Base-by-base conservation (phyloP, 35 echinoderm and acorn worm genomes). In the Strongylocentrotus purpuratus region DNA sequence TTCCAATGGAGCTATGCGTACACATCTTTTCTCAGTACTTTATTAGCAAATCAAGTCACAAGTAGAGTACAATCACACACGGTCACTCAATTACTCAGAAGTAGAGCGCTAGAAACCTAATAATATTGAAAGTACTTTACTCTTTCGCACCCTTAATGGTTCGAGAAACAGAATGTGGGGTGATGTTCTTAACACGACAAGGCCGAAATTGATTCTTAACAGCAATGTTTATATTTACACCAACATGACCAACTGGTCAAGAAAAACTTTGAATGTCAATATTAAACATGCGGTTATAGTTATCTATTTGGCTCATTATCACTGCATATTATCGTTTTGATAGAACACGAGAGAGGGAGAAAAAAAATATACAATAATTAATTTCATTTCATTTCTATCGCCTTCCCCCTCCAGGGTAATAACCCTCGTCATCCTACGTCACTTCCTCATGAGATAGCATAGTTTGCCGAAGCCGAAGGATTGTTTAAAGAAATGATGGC, bases 101-200 rank as follows among this genome's bases (percentile, higher is more conserved):
- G 87, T 45, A 89, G 87, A 45, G 87, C 87, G 45, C 17, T 45
- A 45, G 45, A 89, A 87, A 89, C 87, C 87, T 89, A 46, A 89
- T 89, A 46, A 89, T 89, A 89, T 89, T 89, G 87, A 89, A 89
- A 89, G 87, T 89, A 31, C 87, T 89, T 89, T 89, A 89, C 87
- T 89, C 87, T 89, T 46, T 78, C 20, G 8, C 65, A 28, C 65
- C 22, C 20, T 0, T 78, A 78, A 78, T 78, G 65, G 65, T 78
- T 78, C 65, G 65, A 78, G n/a, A 78, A 78, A 78, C 65, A 78
- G 20, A 78, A 78, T 78, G 65, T 78, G 65, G 50, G 20, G 18
- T 28, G 65, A 78, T 5, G 5, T 28, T 20, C 61, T 71, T 71
- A 71, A 71, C 65, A 15, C 7, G 65, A 78, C 65, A 78, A 28